Conservation (phyloP, 2,113 vertebrate species). For the Progne subis region DNA sequence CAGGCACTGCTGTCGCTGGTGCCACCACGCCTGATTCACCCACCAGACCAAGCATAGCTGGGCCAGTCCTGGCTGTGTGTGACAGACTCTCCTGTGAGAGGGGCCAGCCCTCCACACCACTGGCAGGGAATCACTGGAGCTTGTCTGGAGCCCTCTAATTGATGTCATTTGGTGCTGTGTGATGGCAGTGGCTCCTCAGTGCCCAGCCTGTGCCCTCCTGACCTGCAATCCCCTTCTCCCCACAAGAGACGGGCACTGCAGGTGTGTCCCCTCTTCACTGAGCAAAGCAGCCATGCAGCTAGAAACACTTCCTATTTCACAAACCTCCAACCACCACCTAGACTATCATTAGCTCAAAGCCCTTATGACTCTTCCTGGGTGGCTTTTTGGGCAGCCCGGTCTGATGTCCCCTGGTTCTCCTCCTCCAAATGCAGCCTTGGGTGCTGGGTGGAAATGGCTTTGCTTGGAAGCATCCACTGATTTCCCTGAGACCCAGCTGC, state of each 20-base stretch:
- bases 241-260: not conserved
- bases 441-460: not conserved
- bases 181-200: not conserved
- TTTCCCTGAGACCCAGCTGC: not conserved
- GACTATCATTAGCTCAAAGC: not conserved
- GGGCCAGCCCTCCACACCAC: not conserved
- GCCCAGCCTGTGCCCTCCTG: not conserved
- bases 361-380: not conserved
- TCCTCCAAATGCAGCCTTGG: not conserved
- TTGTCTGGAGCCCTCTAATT: not conserved
- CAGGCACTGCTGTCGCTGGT: not conserved
- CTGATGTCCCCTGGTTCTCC: not conserved
- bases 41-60: not conserved
- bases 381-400: not conserved
- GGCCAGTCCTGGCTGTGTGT: fast-evolving
- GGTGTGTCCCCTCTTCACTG: not conserved
- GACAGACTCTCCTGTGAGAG: not conserved
- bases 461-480: not conserved
- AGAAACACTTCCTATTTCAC: not conserved
- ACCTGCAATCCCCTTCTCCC: not conserved
- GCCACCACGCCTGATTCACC: not conserved
- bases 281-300: not conserved
- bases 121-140: not conserved
- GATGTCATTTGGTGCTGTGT: not conserved
- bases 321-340: not conserved